Base-by-base conservation (phyloP, 2,888 invertebrate species). In the Drosophila incognita region DNA sequence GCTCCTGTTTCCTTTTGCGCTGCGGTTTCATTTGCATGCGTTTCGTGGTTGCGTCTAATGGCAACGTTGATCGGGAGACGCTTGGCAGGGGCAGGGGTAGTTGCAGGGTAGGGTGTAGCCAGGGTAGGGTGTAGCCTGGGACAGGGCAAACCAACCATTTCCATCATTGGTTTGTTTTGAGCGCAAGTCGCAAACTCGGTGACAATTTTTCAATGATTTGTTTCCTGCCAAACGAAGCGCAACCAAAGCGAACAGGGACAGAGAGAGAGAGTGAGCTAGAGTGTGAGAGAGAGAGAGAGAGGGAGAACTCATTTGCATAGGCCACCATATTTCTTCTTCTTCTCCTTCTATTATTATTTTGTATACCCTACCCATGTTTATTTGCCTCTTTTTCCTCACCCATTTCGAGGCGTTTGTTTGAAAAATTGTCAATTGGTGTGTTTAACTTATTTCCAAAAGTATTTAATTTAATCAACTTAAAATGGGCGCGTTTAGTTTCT, bases 121-220 rank as follows among this genome's bases (percentile, higher is more conserved):
- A 10, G 46, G 38, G 36, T 24, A n/a, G 48, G 40, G 42, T 21
- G 40, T 18, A 21, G 46, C 24, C 46, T 15, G 42, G 15, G 38
- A 15, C 46, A 54, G 35, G 33, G 21, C 46, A 21, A 15, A 15
- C 21, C 4, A 21, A 15, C 46, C 24, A 24, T 46, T 46, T 8
- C 46, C 24, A 46, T 24, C 24, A 46, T 46, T 46, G 46, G 70
- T 71, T 81, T 71, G 74, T 54, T 69, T 66, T 68, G 46, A 46
- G 74, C 67, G 64, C 73, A 74, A 81, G 80, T 74, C 91, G 90
- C 67, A 69, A 71, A 82, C 78, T 75, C 91, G 91, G 89, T 87
- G 90, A 90, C 90, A 91, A 90, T 91, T 91, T 90, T 91, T 87
- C 91, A 91, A 91, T 90, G 90, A 91, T 89, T 91, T 91, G 86